Evolutionary conservation across 2,888 invertebrate genomes (phyloP).

Genomic region (Lissocephala sabroskyi): DNA sequence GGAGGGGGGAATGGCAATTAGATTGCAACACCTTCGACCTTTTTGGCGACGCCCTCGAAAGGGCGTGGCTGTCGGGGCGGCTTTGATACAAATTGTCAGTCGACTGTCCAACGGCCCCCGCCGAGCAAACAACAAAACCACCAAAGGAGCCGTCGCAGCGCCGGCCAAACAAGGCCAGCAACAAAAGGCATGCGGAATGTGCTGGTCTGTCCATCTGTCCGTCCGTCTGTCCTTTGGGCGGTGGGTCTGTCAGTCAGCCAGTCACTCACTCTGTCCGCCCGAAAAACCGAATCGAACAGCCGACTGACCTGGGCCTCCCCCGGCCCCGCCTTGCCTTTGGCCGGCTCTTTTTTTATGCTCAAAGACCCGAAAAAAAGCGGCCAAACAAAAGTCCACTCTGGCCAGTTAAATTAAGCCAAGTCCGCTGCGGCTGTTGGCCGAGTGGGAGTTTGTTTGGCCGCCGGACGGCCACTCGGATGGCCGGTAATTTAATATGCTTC

Average conservation of each 20-base stretch:
- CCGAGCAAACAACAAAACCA: not conserved
- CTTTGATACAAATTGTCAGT: constrained; percentile 63
- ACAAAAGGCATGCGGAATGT: not conserved
- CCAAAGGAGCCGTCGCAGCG: not conserved
- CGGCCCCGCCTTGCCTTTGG: constrained; percentile 8
- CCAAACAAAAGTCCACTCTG: not conserved
- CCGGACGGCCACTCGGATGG: too few species aligned
- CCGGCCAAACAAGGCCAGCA: not conserved
- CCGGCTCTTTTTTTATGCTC: constrained; percentile 51
- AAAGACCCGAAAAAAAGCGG: constrained; percentile 36
- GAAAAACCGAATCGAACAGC: too few species aligned
- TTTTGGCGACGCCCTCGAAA: not conserved
- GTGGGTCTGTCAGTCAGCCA: constrained; percentile 1
- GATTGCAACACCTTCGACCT: not conserved
- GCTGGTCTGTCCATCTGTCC: not conserved
- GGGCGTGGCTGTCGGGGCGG: constrained; percentile 36
- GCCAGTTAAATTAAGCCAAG: not conserved
- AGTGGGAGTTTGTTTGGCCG: not conserved
- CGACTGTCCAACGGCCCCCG: constrained; percentile 14
- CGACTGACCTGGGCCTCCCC: too few species aligned
- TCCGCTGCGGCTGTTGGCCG: constrained; percentile 6
- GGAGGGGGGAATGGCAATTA: too few species aligned
- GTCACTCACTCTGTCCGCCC: not conserved
- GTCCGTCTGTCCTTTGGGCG: too few species aligned
- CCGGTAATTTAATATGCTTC: constrained; percentile 28